Percentiles rank a stretch among this genome's conserved stretches.
Conservation (phyloP, 1,140 invertebrate genomes). For the Drosophila sp. region DNA sequence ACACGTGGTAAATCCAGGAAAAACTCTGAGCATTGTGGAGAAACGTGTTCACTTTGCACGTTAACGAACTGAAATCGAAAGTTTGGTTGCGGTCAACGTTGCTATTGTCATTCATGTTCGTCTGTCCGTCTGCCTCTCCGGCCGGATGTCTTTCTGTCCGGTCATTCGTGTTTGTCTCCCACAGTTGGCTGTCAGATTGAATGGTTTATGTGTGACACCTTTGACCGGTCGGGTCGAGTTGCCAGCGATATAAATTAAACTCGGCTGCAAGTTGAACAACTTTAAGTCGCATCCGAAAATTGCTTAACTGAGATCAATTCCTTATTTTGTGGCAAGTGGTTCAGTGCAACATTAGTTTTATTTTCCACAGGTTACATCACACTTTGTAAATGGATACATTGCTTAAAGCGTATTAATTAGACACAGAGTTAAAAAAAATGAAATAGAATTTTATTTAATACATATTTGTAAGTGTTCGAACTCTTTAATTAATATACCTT, state of each 20-base stretch:
- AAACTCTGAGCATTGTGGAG: conserved; percentile 32
- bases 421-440: too few relatives aligned
- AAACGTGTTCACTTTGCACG: conserved; percentile 74
- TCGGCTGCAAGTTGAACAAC: conserved; percentile 24
- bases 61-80: conserved; percentile 82
- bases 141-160: not conserved
- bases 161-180: conserved; percentile 25
- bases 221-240: conserved; percentile 69
- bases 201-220: conserved; percentile 82
- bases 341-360: not conserved
- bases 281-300: conserved; percentile 33
- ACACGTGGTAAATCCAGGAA: conserved; percentile 43
- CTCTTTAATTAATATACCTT: too few relatives aligned
- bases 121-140: conserved; percentile 18
- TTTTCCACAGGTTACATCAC: too few relatives aligned
- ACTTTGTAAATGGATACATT: too few relatives aligned
- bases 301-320: conserved; percentile 13
- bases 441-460: too few relatives aligned
- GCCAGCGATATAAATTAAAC: conserved; percentile 72
- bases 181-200: conserved; percentile 73
- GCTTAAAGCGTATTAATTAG: too few relatives aligned
- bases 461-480: too few relatives aligned
- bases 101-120: conserved; percentile 17
- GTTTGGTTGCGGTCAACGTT: conserved; percentile 68
- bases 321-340: not conserved